A percentile compares a stretch with the other conserved stretches of the same genome.
phyloP scores from a whole-genome alignment of 2,797 vertebrate genomes.

The Trachops cirrhosus region DNA sequence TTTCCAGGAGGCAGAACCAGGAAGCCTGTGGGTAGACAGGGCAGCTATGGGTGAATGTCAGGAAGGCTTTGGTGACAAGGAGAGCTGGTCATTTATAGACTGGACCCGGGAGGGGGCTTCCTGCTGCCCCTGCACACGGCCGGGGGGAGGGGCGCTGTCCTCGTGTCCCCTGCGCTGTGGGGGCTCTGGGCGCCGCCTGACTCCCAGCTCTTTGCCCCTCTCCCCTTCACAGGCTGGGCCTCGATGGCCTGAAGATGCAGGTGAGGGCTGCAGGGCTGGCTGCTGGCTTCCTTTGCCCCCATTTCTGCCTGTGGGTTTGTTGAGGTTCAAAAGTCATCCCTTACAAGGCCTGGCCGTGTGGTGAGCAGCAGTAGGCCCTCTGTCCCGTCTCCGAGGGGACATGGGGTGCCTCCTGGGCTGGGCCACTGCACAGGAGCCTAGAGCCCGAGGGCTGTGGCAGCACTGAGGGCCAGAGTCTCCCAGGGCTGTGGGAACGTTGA shows the following conservation, averaged over 20 bases:
- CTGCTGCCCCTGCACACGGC: background rate
- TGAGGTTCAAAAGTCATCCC: background rate
- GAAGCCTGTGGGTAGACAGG: background rate
- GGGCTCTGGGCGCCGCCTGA: background rate
- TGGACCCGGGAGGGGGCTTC: background rate
- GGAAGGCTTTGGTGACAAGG: background rate
- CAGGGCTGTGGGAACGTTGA: background rate
- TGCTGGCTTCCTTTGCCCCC: background rate
- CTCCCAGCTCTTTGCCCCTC: background rate
- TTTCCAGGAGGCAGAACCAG: background rate
- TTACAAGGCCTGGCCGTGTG: background rate
- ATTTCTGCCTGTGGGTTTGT: background rate
- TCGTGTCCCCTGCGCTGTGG: background rate
- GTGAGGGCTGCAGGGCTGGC: conserved; percentile 76
- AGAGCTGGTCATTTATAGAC: background rate
- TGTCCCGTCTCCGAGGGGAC: background rate
- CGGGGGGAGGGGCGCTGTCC: background rate
- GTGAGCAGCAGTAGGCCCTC: background rate
- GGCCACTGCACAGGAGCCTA: accelerated
- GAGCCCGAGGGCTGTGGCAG: background rate
- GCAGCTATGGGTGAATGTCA: background rate
- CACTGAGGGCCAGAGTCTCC: background rate
- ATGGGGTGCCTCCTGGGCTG: background rate
- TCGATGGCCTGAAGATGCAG: conserved; percentile 99
- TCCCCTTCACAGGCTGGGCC: conserved; percentile 88